Evolutionary conservation across 2,888 invertebrate genomes (phyloP), one percentile per base, ranked within the genome.

Genomic region (Drosophila testacea): DNA sequence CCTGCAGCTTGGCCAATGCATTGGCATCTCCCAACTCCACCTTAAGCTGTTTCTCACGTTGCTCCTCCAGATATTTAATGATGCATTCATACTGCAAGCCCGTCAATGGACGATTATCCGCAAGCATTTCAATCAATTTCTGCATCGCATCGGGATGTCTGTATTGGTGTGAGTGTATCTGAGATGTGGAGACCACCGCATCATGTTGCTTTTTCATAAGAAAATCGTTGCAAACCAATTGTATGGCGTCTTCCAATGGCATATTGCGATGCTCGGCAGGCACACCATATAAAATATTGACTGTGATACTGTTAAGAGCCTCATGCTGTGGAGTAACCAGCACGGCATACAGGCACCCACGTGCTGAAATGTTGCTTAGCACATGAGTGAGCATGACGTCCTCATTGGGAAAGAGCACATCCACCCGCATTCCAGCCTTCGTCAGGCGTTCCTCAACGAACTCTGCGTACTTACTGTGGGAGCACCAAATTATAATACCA

Each of bases 241-340:
- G 94, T 66, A 98, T 93, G 0, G 98, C 97, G 92, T 98, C 98
- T 62, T 98, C 98, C 41, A 98, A 91, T 0, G 98, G 98, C 97
- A 98, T 98, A 93, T 98, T 98, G 81, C 98, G 95, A 93, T 98
- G 98, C 91, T 98, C 98, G 95, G 94, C 77, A 0, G 98, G 97
- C 77, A 97, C 93, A 22, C 98, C 98, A 93, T 98, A 97, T 16
- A 98, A 93, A 77, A 98, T 96, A 78, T 98, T 98, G 11, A 98
- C 94, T 0, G 98, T 98, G 51, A 98, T 93, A 73, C 98, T 98
- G 82, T 95, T 95, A 83, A 97, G 95, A 77, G 96, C 95, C 90
- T 97, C 96, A 91, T 98, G 98, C 87, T 96, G 95, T 0, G 96
- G 96, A 92, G 96, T 96, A 0, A 98, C 95, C 13, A 98, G 94